Evolutionary conservation across 2,797 vertebrate genomes (phyloP).

Genomic region (Margarornis squamiger): DNA sequence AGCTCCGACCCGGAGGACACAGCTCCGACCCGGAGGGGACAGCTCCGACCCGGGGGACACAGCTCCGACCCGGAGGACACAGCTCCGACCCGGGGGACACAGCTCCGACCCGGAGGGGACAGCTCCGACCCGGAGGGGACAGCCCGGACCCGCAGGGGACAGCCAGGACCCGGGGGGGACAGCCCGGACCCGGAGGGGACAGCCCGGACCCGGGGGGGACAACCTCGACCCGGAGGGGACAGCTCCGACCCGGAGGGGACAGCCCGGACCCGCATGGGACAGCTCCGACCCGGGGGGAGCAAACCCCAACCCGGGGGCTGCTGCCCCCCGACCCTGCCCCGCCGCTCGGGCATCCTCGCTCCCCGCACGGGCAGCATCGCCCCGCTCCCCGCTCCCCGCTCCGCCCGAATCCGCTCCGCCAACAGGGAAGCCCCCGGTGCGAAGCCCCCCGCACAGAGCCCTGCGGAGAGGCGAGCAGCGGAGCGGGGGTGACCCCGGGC

Average conservation of each 20-base stretch:
- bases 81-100: background rate
- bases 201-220: background rate
- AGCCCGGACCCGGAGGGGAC: too few species aligned
- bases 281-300: too few species aligned
- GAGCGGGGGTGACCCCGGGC: too few species aligned
- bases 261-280: too few species aligned
- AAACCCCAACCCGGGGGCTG: background rate
- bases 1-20: background rate
- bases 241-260: too few species aligned
- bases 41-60: background rate
- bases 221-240: too few species aligned
- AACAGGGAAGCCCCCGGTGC: too few species aligned
- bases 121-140: background rate
- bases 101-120: background rate
- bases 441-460: too few species aligned
- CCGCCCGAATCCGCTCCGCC: too few species aligned
- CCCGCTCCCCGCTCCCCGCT: too few species aligned
- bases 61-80: background rate
- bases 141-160: background rate
- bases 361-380: background rate
- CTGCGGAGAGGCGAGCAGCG: too few species aligned
- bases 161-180: background rate
- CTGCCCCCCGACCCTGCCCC: background rate
- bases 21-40: too few species aligned
- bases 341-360: background rate